Evolutionary conservation across 2,888 invertebrate species (phyloP), one percentile per base, ranked within the genome.

Genomic region (Drosophila recens): DNA sequence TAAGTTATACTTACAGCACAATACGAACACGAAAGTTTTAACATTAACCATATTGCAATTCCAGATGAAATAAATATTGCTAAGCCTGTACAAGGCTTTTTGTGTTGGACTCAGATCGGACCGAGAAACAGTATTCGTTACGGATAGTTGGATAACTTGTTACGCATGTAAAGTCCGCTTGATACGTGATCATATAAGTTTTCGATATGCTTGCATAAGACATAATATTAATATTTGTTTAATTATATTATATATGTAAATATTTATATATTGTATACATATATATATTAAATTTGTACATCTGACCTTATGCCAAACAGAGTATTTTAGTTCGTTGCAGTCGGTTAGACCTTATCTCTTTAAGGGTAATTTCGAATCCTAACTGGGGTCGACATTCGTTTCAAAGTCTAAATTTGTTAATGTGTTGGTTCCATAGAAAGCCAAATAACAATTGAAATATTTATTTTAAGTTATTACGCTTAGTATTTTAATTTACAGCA

Each of bases 1-100:
- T 15, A 11, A 11, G 1, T 20, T 17, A 6, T 13, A 62, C 62
- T 62, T 62, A 62, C 62, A 46, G 46, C 30, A 38, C 4, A 59
- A 17, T n/a, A 49, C 11, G 11, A 33, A 30, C 11, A 59, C 5
- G 13, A 40, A 33, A 20, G n/a, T 9, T 3, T 3, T 15, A 10
- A 17, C 13, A 13, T 38, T 30, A 15, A 30, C 40, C 59, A 59
- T 59, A 30, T 20, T 49, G 49, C 13, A 15, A 1, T 33, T 40
- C 11, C 1, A 3, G 0, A 10, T 40, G 20, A 13, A 59, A 40
- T 59, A 49, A 58, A 17, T n/a, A 27, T 27, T 38, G 13, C 17
- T 2, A 5, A 17, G 2, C 8, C 4, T 27, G 17, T 8, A 30
- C 4, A 8, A 2, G 11, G 11, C 33, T 27, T 54, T 43, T 43